Evolutionary conservation across 2,797 vertebrate genomes (phyloP), one percentile per base, ranked within the genome.

Genomic region (Rhynchotus rufescens): DNA sequence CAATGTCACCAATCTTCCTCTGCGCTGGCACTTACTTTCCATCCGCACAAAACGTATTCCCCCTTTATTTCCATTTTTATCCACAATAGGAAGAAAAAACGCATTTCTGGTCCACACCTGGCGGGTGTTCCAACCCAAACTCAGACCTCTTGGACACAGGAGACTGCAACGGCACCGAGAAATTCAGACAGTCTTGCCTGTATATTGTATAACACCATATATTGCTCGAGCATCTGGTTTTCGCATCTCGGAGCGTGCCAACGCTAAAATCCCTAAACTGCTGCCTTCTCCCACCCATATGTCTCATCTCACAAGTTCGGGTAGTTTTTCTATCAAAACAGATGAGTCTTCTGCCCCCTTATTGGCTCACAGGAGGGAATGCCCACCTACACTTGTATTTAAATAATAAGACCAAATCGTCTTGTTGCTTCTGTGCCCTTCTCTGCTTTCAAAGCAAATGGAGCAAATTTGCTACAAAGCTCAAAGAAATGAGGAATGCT

Each of bases 241-340:
- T 92, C 80, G 76, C 51, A 13, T 51, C 57, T 20, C 6, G 11
- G 12, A 10, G 3, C 0, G 36, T 92, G 91, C 91, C 95, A 94
- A 84, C 2, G 30, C 74, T 88, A 44, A 47, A 79, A 56, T 67
- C 74, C 32, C 44, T 30, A 85, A 85, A 77, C 86, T 95, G 80
- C 85, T 95, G 95, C 30, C 75, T 91, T 86, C 94, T 95, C 92
- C 92, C 92, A 92, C 95, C 92, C 65, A 1, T 71, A 92, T 95
- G 89, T 68, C 88, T 95, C 95, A 95, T 93, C 89, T 1, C 85
- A 72, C 54, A 34, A 80, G 65, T 95, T 91, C 84, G 94, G 85
- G 86, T 88, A 89, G 89, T 23, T 94, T 96, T 93, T 88, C 87
- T 84, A 88, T 61, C 95, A 72, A 88, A 94, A 91, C 92, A 93